Base-by-base conservation (phyloP, 2,113 vertebrate genomes). In the Arothron firmamentum region DNA sequence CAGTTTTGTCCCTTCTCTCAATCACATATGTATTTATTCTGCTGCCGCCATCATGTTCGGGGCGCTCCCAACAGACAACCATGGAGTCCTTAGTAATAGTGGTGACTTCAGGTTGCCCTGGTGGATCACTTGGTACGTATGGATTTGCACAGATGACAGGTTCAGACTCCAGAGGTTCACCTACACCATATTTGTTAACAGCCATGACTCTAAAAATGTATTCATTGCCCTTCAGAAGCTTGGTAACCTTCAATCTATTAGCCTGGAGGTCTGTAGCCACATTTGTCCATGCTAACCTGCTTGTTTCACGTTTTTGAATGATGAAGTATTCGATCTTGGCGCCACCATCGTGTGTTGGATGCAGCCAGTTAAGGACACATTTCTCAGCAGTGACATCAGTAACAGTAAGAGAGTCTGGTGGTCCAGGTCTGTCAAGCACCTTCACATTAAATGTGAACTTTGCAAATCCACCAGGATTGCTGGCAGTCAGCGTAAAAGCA, bases 191-290 rank as follows among this genome's bases (percentile, higher is more conserved):
- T 84, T 98, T 99, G 87, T 99, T 99, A 65, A 99, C 96, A 78
- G 96, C 96, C 96, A 99, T 97, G 55, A 98, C 95, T 85, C 97
- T 93, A 84, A 99, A 99, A 42, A 99, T 87, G 0, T 99, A 99
- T 80, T 99, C 97, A 78, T 99, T 99, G 80, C 94, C 95, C 86
- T 97, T 94, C 61, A 99, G 82, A 62, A 99, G 90, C 86, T 98
- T 99, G 41, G 93, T 95, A 65, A 98, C 95, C 72, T 99, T 99
- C 52, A 95, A 87, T 80, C 96, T 94, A 79, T 93, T 97, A 15
- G 96, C 85, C 65, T 95, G 94, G 79, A 97, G 90, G 75, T 99
- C 95, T 64, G 95, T 88, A 47, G 93, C 95, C 58, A 97, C 96
- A 65, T 92, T 93, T 82, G 96, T 99, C 97, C 97, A 99, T 10